A percentile compares a stretch with the other conserved stretches of the same genome.
phyloP scores from a whole-genome alignment of 2,797 vertebrate genomes.

The Xiphorhynchus erythropygius region DNA sequence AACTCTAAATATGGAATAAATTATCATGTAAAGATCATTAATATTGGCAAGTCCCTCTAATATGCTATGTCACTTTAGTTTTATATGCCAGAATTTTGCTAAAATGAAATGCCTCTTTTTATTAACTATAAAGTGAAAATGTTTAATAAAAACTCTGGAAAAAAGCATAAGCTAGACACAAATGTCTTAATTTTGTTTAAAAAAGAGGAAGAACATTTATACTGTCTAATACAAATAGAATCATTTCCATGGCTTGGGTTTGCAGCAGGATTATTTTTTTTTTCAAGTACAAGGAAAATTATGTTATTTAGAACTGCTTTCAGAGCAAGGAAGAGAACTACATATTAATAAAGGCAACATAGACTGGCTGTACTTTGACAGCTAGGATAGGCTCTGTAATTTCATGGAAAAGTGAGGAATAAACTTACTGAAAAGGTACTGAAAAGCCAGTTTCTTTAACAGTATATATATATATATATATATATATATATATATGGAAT shows the following conservation, averaged over 20 bases:
- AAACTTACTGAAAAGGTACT: not conserved
- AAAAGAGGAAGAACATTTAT: not conserved
- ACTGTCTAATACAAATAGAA: not conserved
- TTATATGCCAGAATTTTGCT: not conserved
- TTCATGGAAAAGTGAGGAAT: not conserved
- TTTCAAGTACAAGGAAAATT: not conserved
- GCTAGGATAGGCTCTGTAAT: not conserved
- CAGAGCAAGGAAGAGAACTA: not conserved
- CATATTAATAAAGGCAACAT: not conserved
- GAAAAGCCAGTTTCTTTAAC: not conserved
- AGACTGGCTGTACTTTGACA: not conserved
- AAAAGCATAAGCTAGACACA: not conserved
- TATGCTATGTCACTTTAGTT: not conserved
- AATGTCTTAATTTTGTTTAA: slow-evolving; percentile 6
- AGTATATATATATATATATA: not conserved
- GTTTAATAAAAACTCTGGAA: not conserved
- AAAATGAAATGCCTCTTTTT: slow-evolving; percentile 35
- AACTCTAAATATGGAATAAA: slow-evolving; percentile 49
- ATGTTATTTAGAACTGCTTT: not conserved
- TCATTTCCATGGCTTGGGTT: not conserved
- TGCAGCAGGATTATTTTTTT: not conserved
- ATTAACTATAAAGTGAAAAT: slow-evolving; percentile 24
- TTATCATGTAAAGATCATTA: slow-evolving; percentile 8
- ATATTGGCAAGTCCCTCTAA: slow-evolving; percentile 12
- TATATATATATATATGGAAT: not conserved